Evolutionary conservation across 2,888 invertebrate genomes (phyloP).

Genomic region (Pachydiplax longipennis): DNA sequence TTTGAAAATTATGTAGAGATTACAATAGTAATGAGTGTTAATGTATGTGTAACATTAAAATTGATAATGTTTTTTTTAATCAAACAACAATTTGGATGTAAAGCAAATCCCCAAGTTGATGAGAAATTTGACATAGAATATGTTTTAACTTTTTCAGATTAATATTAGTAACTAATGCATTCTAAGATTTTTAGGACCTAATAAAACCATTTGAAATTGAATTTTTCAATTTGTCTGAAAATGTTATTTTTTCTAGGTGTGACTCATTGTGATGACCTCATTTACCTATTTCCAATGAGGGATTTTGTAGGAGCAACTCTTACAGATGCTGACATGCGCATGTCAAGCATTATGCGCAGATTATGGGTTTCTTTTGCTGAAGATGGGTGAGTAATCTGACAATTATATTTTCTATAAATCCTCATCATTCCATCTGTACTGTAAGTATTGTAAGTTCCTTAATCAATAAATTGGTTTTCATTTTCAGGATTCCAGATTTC

Average conservation of each 20-base stretch:
- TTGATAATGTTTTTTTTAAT: no score
- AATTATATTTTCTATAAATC: background rate
- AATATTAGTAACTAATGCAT: no score
- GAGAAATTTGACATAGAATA: no score
- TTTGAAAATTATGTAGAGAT: no score
- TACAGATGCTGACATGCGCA: conserved; percentile 66
- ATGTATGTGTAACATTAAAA: no score
- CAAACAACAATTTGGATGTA: no score
- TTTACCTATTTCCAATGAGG: conserved; percentile 78
- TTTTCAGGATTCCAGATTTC: conserved; percentile 72
- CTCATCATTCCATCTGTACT: background rate
- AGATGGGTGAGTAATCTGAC: conserved; percentile 65
- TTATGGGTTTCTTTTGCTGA: conserved; percentile 82
- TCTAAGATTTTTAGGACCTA: no score
- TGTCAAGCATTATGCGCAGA: conserved; percentile 69
- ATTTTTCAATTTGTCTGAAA: background rate
- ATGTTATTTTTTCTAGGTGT: conserved; percentile 64
- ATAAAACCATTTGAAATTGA: background rate
- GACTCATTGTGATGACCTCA: conserved; percentile 84
- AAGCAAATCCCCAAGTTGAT: no score
- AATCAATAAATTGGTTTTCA: conserved; percentile 46
- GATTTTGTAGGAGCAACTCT: conserved; percentile 68
- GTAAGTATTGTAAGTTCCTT: background rate
- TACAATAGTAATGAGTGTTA: no score
- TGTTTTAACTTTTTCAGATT: no score